These are phyloP conservation scores for Gymnocheta viridis DNA, from an alignment of 2,888 invertebrate species.

Conservation along the genomic window DNA sequence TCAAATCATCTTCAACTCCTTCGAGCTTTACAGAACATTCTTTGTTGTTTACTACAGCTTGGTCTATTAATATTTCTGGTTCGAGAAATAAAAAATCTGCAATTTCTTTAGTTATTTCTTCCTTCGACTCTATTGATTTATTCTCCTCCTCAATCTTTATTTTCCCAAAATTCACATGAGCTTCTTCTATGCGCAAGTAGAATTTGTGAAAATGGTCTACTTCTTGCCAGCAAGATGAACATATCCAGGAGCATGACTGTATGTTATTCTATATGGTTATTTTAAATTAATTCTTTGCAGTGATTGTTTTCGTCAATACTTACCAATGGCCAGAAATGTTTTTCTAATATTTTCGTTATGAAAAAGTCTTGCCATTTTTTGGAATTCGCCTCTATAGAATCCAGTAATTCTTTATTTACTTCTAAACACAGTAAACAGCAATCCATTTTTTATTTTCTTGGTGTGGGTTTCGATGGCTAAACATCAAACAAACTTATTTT, in stretches of 20 bases:
- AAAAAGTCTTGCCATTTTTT: slow-evolving; percentile 42
- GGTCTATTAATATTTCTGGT: slow-evolving; percentile 31
- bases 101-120: slow-evolving; percentile 1
- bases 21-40: neutral
- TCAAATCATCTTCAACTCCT: neutral
- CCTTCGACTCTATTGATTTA: neutral
- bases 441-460: slow-evolving; percentile 33
- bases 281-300: neutral
- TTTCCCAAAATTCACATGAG: slow-evolving; percentile 71
- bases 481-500: neutral
- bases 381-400: slow-evolving; percentile 16
- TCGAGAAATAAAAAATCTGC: neutral
- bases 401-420: slow-evolving; percentile 21
- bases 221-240: slow-evolving; percentile 75
- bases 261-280: slow-evolving; percentile 21
- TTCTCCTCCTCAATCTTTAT: slow-evolving; percentile 68
- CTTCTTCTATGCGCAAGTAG: slow-evolving; percentile 74
- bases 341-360: slow-evolving; percentile 44
- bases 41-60: neutral
- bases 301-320: neutral
- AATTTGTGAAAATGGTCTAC: slow-evolving; percentile 74
- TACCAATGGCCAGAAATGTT: slow-evolving; percentile 63
- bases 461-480: neutral
- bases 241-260: slow-evolving; percentile 68
- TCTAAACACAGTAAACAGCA: slow-evolving; percentile 57